Base-by-base conservation (phyloP, 2,888 invertebrate genomes). In the Camptogramma bilineatum region DNA sequence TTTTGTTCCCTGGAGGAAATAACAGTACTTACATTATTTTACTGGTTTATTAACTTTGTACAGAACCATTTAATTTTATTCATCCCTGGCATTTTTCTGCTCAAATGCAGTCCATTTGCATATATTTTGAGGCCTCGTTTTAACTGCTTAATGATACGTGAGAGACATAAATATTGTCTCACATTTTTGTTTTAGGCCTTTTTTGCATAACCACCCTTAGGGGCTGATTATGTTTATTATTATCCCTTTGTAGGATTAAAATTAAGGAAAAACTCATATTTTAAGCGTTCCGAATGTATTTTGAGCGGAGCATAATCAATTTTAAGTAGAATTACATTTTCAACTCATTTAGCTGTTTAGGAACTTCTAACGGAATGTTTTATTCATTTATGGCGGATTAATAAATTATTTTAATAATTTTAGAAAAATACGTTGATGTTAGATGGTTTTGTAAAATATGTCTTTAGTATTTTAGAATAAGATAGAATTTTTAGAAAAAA, bases 81-180 rank as follows among this genome's bases (percentile, higher is more conserved):
- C 18, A 19, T 28, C 2, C 48, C 58, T 54, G 55, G 59, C 65
- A 50, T 71, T 70, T 73, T 71, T 66, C 57, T 64, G 53, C 61
- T 55, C 69, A 75, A 75, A 74, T 76, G 73, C 73, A 74, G 74
- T 66, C 73, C 81, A 87, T 88, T 88, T 88, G 87, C 88, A 88
- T 87, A 84, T 76, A 86, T 79, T 86, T 86, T 82, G 87, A 79
- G 86, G 84, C 78, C 83, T 85, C 84, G 78, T 81, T 84, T 86
- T 78, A 76, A 76, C 80, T 86, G 88, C 83, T 85, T 85, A 89
- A 88, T 88, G 88, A 81, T 76, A 83, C 88, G 88, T 85, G 78
- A 77, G 83, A 81, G 85, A 76, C 79, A 88, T 88, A 87, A 88
- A 88, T 88, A 88, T 86, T 85, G 84, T 84, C 82, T 81, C 80